Conservation (phyloP, 2,797 vertebrate species). For the Amazona ochrocephala region DNA sequence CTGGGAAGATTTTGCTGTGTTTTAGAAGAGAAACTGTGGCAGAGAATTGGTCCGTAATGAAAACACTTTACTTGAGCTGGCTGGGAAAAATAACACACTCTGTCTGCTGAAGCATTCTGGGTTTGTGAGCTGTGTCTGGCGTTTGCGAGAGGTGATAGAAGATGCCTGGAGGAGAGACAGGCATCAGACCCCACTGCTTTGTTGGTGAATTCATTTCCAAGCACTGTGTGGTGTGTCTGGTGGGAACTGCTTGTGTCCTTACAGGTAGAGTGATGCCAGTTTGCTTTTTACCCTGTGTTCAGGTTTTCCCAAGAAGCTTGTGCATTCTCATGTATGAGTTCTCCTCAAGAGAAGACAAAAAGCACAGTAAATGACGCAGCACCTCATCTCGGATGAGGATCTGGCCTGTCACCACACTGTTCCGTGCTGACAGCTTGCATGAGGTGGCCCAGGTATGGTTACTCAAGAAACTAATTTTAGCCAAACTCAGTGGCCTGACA, state of each 20-base stretch:
- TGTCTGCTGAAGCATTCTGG: slow-evolving; percentile 7
- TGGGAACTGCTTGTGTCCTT: not conserved
- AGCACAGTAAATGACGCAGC: not conserved
- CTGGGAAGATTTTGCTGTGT: slow-evolving; percentile 17
- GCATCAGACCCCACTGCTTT: not conserved
- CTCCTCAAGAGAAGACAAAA: not conserved
- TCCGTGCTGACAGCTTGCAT: not conserved
- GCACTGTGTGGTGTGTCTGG: rapidly evolving
- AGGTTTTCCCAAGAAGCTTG: not conserved
- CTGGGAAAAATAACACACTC: slow-evolving; percentile 41
- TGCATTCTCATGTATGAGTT: rapidly evolving
- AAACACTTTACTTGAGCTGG: slow-evolving; percentile 48
- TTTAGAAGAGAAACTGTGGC: slow-evolving; percentile 50
- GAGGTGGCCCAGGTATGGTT: not conserved
- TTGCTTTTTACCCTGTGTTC: not conserved
- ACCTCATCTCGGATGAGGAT: not conserved
- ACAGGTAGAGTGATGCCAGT: not conserved
- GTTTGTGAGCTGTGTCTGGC: slow-evolving; percentile 61
- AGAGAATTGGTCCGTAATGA: slow-evolving; percentile 39
- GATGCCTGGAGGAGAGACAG: not conserved
- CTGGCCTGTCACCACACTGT: no score
- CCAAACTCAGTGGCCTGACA: not conserved
- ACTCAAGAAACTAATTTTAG: not conserved
- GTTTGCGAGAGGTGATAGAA: not conserved
- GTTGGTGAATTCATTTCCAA: not conserved